Evolutionary conservation across 1,140 invertebrate species (phyloP).

Genomic region (Macrobrachium rosenbergii): DNA sequence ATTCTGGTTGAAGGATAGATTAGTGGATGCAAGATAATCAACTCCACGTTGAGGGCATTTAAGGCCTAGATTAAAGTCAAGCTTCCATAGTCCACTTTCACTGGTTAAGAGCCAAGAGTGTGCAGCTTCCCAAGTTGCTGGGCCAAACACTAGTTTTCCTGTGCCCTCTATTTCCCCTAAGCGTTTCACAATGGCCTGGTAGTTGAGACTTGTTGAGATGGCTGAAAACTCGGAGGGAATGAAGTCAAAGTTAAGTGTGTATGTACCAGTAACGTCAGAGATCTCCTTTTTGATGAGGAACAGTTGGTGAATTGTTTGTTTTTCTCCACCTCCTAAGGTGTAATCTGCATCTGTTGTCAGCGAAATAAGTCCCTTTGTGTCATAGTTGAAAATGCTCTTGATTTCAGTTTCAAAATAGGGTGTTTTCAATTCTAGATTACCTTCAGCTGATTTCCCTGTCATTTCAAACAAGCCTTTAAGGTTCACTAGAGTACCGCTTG

Average conservation of each 20-base stretch:
- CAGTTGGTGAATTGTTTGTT: conserved; percentile 20
- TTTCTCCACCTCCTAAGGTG: neutral
- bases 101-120: neutral
- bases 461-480: neutral
- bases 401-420: neutral
- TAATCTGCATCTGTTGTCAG: conserved; percentile 21
- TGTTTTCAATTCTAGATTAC: neutral
- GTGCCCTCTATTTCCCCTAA: neutral
- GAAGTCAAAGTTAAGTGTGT: conserved; percentile 16
- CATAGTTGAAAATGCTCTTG: neutral
- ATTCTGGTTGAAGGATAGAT: too few species aligned
- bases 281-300: conserved; percentile 21
- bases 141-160: neutral
- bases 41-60: neutral
- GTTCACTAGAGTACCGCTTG: conserved; percentile 21
- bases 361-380: neutral
- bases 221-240: conserved; percentile 12
- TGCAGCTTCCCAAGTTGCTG: neutral
- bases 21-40: too few species aligned
- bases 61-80: neutral
- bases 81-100: neutral
- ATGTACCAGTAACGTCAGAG: neutral
- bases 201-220: neutral
- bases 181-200: neutral
- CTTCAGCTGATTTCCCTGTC: neutral